Evolutionary conservation across 2,797 vertebrate species (phyloP), one percentile per base, ranked within the genome.

Genomic region (Xiphophorus birchmanni): DNA sequence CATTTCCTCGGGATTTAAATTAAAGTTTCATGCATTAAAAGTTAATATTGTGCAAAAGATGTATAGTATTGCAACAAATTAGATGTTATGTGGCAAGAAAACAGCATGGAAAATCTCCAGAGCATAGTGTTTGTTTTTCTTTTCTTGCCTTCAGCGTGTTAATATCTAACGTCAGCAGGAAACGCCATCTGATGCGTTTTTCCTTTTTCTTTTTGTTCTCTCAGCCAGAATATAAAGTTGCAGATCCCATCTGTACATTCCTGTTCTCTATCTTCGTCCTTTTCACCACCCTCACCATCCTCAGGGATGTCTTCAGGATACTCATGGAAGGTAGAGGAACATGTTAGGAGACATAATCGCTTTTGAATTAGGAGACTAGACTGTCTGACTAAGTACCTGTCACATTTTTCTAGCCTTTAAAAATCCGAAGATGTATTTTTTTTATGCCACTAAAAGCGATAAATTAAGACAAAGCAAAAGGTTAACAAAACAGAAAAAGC

Each of bases 221-320:
- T 82, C 94, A 99, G 98, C 98, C 98, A 2, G 97, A 98, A 88
- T 99, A 96, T 89, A 99, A 99, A 95, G 96, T 97, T 0, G 98
- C 98, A 0, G 98, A 99, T 86, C 98, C 98, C 72, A 97, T 99
- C 91, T 98, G 98, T 82, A 99, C 98, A 1, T 99, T 99, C 92
- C 95, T 99, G 84, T 99, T 99, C 94, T 99, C 98, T 0, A 78
- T 98, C 91, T 98, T 98, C 0, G 97, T 99, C 81, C 96, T 99
- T 0, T 97, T 96, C 79, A 99, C 98, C 91, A 99, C 98, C 0
- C 1, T 96, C 80, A 97, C 98, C 47, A 99, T 99, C 87, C 96
- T 99, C 89, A 96, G 95, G 50, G 98, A 99, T 0, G 97, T 99
- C 80, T 97, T 99, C 84, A 96, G 96, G 74, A 97, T 99, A 84